Percentiles rank a stretch among this genome's conserved stretches.
phyloP scores from a whole-genome alignment of 2,888 invertebrate genomes.

The Embidobia sp. region DNA sequence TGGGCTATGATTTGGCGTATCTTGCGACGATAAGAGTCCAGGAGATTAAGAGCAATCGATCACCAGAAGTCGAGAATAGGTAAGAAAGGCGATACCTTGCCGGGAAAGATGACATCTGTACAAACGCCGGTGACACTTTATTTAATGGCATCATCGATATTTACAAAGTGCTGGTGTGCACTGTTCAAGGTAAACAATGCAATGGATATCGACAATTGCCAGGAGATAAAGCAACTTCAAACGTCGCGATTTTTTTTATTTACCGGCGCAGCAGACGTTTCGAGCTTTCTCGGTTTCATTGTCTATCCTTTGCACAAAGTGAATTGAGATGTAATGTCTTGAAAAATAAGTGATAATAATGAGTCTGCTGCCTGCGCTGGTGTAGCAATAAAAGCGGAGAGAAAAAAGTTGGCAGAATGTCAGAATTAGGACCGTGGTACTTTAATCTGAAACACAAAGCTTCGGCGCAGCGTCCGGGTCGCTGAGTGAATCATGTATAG shows the following conservation, averaged over 20 bases:
- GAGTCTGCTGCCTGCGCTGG: conserved; percentile 18
- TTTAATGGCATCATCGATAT: conserved; percentile 53
- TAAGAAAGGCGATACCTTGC: conserved; percentile 56
- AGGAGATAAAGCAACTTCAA: conserved; percentile 13
- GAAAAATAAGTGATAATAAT: conserved; percentile 49
- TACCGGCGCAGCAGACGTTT: conserved; percentile 1
- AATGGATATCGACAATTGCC: conserved; percentile 13
- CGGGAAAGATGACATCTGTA: conserved; percentile 50
- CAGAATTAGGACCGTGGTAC: conserved; percentile 36
- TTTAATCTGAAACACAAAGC: conserved; percentile 41
- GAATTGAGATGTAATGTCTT: conserved; percentile 27
- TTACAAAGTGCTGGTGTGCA: conserved; percentile 10
- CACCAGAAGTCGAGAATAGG: conserved; percentile 44
- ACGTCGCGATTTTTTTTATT: conserved; percentile 19
- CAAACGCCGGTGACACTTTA: conserved; percentile 46
- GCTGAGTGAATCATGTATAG: conserved; percentile 28
- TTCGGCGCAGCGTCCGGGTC: conserved; percentile 4
- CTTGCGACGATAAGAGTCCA: conserved; percentile 64
- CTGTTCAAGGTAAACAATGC: conserved; percentile 20
- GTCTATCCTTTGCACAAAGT: background rate
- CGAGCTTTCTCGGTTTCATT: background rate
- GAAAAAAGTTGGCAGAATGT: conserved; percentile 38
- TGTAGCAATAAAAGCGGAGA: conserved; percentile 27
- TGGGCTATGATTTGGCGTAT: conserved; percentile 67
- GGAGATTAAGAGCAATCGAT: conserved; percentile 67